Evolutionary conservation across 2,888 invertebrate species (phyloP), one percentile per base, ranked within the genome.

Genomic region (Synergus japonicus): DNA sequence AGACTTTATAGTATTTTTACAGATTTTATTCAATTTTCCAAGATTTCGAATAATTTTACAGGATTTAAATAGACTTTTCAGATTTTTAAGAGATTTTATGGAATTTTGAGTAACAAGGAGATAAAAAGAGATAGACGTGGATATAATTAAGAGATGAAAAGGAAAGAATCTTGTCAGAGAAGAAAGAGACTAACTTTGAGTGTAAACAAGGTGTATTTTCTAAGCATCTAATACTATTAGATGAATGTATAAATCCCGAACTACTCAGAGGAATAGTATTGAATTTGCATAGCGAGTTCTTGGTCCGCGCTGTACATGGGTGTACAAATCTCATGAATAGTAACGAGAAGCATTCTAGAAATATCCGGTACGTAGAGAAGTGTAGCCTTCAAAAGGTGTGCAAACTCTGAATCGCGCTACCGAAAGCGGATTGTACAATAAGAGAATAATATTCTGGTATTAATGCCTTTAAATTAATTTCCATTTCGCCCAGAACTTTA

Each of bases 181-280:
- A 49, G 15, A 49, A 15, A 18, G 18, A 58, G 18, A 18, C n/a
- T 18, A 18, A 58, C 54, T 18, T 18, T 13, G 43, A 44, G 22
- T 44, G 18, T 13, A 69, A 49, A 49, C 22, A 69, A 44, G 69
- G 29, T 37, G 22, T 22, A 13, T 29, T 22, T 69, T 29, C 69
- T 37, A 69, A 73, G 37, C 22, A 1, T 18, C 15, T 37, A 37
- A 49, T 15, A 12, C 49, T 73, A 41, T 49, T 69, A 73, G 73
- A 73, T 73, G 37, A 29, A 73, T 73, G 54, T 15, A 54, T 29
- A 54, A 73, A 73, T 73, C 37, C 29, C 9, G 73, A 73, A 54
- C 54, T 73, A 73, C 73, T 73, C 54, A 73, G 73, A 73, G 73
- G 49, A 73, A 73, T 73, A 12, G 73, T 41, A 73, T 73, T 18